Percentiles rank a stretch among this genome's conserved stretches.
phyloP scores from a whole-genome alignment of 2,888 invertebrate genomes.

The Icerya purchasi region DNA sequence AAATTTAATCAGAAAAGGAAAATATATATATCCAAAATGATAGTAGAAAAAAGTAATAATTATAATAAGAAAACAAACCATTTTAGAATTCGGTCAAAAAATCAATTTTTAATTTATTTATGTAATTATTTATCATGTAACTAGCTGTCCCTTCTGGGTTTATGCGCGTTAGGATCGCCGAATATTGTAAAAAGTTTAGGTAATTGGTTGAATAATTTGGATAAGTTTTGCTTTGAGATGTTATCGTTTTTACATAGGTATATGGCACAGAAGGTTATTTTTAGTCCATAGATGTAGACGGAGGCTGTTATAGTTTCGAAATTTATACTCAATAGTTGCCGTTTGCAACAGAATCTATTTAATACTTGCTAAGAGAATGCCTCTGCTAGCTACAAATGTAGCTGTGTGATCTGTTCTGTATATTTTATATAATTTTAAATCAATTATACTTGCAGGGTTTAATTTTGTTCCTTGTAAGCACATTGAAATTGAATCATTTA shows the following conservation, averaged over 20 bases:
- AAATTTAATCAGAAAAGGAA: no score
- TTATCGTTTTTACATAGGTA: not conserved
- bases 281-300: not conserved
- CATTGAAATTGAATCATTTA: not conserved
- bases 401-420: not conserved
- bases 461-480: no score
- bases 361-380: not conserved
- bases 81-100: no score
- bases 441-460: no score
- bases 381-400: not conserved
- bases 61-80: no score
- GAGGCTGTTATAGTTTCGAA: not conserved
- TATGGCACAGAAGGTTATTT: no score
- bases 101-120: no score
- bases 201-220: not conserved
- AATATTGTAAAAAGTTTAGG: not conserved
- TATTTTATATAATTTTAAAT: not conserved
- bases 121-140: not conserved
- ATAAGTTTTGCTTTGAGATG: not conserved
- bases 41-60: no score
- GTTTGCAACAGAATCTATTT: not conserved
- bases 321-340: not conserved
- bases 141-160: not conserved
- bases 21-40: no score
- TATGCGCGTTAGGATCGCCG: not conserved